Base-by-base conservation (phyloP, 2,888 invertebrate genomes). In the Acleris laterana region DNA sequence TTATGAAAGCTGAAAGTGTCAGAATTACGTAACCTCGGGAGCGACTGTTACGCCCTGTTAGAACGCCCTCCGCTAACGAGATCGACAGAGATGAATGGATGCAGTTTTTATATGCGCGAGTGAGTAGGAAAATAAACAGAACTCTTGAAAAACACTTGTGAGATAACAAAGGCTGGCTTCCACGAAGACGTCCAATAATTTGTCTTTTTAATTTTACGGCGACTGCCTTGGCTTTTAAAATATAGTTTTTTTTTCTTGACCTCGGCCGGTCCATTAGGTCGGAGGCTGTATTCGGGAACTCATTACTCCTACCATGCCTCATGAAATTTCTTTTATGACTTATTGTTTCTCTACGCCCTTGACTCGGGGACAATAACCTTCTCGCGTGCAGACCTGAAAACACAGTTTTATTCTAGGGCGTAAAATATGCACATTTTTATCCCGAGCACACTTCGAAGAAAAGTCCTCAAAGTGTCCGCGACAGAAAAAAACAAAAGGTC, bases 201-300 rank as follows among this genome's bases (percentile, higher is more conserved):
- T 93, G 92, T 92, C 92, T 91, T 93, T 93, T 93, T 92, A 92
- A 93, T 92, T 92, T 93, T 89, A 91, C 89, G 83, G 84, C 87
- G 87, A 90, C 90, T 90, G 89, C 83, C 86, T 87, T 89, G 84
- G 89, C 88, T 89, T 88, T 91, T 86, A 86, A 63, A 90, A 88
- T 88, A 84, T 85, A 82, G 82, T 76, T 71, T 74, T 72, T 76
- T 82, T 87, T 87, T 87, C 84, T 87, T 84, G 85, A 87, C 87
- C 88, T 84, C 87, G 82, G 84, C 80, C 79, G 81, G 79, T 81
- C 90, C 90, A 89, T 88, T 90, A 89, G 87, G 87, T 85, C 81
- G 86, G 78, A 83, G 84, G 80, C 80, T 83, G 78, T 82, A 85
- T 83, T 88, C 82, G 85, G 83, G 85, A 85, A 85, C 87, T 88